Evolutionary conservation across 1,140 invertebrate species (phyloP), one percentile per base, ranked within the genome.

Genomic region (Drosophila cardini): DNA sequence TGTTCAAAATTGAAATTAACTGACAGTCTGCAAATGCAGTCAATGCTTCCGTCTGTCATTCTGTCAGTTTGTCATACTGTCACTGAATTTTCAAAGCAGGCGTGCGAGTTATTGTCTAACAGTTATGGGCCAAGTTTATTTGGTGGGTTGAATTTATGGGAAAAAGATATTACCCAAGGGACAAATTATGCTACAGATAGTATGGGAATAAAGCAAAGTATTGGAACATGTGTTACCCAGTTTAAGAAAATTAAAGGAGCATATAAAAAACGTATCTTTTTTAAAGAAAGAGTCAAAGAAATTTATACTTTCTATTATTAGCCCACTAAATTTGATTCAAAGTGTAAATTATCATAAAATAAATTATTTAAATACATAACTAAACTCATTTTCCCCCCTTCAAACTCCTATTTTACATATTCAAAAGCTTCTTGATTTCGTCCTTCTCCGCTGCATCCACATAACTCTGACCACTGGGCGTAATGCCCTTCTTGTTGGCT

Each of bases 371-470:
- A 38, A 38, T 11, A 38, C 7, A 38, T 11, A 38, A 38, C n/a
- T n/a, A n/a, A 40, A 40, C n/a, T 13, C 1, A 2, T 38, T 38
- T 34, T 38, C 36, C 36, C 7, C 36, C 11, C 4, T 11, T 38
- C 36, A 11, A 11, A 11, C 7, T 36, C 2, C 9, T 40, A 1
- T 40, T 5, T 6, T 38, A 56, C 0, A n/a, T 4, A 18, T 26
- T 9, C 32, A 80, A 21, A 1, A 80, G 48, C 11, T 36, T 15
- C 18, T 78, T 73, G 15, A 98, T 98, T 93, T 98, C 98, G 69
- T 96, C 95, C 92, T 96, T 97, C 92, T 98, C 97, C 3, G 97
- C 97, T 62, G 95, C 96, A 79, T 98, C 96, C 57, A 97, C 91
- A 91, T 98, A 98, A 77, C 94, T 95, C 48, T 93, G 95, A 16